A percentile compares a stretch with the other conserved stretches of the same genome.
Conservation (phyloP, 2,888 invertebrate genomes). For the Aethes cnicana region DNA sequence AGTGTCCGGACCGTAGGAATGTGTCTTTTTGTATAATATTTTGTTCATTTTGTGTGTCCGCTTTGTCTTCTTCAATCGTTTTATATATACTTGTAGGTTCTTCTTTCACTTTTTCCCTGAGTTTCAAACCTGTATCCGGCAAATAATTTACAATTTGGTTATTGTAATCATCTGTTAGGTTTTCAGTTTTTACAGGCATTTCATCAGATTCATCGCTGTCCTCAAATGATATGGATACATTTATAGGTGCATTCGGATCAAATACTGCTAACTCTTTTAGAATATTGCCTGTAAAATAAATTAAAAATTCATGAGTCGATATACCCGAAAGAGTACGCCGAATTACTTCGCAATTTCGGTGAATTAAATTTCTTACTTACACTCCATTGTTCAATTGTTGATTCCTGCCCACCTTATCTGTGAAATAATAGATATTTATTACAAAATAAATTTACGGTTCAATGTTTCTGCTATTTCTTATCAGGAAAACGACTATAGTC, state of each 20-base stretch:
- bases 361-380: too few species aligned
- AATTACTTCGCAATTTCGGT: too few species aligned
- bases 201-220: slow-evolving; percentile 1
- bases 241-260: slow-evolving; percentile 13
- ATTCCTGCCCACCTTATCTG: too few species aligned
- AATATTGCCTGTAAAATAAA: slow-evolving; percentile 18
- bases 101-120: neutral
- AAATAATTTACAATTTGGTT: neutral
- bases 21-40: neutral
- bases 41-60: neutral
- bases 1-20: neutral
- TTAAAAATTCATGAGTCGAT: neutral
- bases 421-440: too few species aligned
- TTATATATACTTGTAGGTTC: neutral
- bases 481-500: too few species aligned
- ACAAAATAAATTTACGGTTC: too few species aligned
- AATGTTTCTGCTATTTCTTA: too few species aligned
- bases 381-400: too few species aligned
- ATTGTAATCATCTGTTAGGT: neutral
- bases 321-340: too few species aligned
- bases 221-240: slow-evolving; percentile 5
- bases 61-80: neutral
- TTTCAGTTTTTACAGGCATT: slow-evolving; percentile 3
- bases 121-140: neutral
- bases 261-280: slow-evolving; percentile 4